A percentile compares a stretch with the other conserved stretches of the same genome.
These are phyloP conservation scores for Drosophila incognita DNA, from an alignment of 2,888 invertebrate species.

Conservation along the genomic window DNA sequence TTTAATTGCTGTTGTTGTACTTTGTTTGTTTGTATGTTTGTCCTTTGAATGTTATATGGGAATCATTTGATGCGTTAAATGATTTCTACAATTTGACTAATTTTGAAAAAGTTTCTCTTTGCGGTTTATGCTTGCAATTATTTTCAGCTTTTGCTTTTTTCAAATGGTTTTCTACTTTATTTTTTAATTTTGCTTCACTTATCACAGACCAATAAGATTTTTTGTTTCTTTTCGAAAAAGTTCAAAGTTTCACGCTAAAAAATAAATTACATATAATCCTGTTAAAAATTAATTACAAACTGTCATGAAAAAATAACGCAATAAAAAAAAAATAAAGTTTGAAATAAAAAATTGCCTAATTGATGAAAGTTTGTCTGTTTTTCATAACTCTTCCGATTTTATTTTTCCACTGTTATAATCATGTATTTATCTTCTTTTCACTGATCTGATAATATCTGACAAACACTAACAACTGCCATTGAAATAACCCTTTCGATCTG, in stretches of 20 bases:
- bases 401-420: too few species aligned
- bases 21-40: constrained; percentile 36
- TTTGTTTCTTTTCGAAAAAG: constrained; percentile 40
- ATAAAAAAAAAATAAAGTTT: not conserved
- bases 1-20: constrained; percentile 60
- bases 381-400: not conserved
- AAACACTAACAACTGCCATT: not conserved
- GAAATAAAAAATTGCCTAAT: not conserved
- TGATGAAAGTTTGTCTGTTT: not conserved
- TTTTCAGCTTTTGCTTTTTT: constrained; percentile 36
- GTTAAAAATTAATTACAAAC: not conserved
- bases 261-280: constrained; percentile 4
- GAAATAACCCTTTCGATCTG: constrained; percentile 17
- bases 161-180: constrained; percentile 28
- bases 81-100: constrained; percentile 74
- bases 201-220: constrained; percentile 83
- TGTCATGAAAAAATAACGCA: not conserved
- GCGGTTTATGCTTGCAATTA: constrained; percentile 57
- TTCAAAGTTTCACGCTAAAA: constrained; percentile 46
- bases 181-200: constrained; percentile 76
- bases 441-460: constrained; percentile 3
- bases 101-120: constrained; percentile 67
- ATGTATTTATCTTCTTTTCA: not conserved
- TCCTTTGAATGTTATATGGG: constrained; percentile 52
- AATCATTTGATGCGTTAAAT: constrained; percentile 72